phyloP scores from a whole-genome alignment of 2,888 invertebrate genomes.

The Chaetogeoica ovagalla region DNA sequence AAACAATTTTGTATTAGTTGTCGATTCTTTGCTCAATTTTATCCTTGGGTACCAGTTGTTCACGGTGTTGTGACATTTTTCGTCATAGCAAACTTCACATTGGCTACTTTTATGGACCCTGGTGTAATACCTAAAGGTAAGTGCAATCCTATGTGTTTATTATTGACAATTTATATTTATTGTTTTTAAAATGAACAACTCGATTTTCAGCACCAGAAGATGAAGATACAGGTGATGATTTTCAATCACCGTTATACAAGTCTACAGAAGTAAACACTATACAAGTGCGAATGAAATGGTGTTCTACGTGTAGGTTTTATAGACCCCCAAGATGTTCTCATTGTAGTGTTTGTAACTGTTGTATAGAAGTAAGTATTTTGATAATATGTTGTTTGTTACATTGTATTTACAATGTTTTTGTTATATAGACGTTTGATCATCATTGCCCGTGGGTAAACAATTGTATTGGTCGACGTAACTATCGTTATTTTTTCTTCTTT shows the following conservation, averaged over 20 bases:
- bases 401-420: constrained; percentile 55
- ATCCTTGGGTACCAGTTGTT: constrained; percentile 88
- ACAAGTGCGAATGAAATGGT: constrained; percentile 99
- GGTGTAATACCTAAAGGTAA: constrained; percentile 97
- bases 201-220: constrained; percentile 80
- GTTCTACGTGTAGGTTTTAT: constrained; percentile 99
- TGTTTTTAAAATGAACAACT: constrained; percentile 13
- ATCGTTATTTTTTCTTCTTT: constrained; percentile 98
- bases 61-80: constrained; percentile 95
- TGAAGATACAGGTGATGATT: constrained; percentile 97
- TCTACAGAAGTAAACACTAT: constrained; percentile 98
- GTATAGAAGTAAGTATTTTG: constrained; percentile 77
- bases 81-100: constrained; percentile 96
- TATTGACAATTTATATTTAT: neutral
- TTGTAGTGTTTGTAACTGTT: constrained; percentile 98
- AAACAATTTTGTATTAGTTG: constrained; percentile 69
- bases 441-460: constrained; percentile 99
- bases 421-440: constrained; percentile 98
- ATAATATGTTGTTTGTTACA: constrained; percentile 18
- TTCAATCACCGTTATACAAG: constrained; percentile 93
- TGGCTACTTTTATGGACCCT: constrained; percentile 99
- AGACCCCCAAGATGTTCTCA: constrained; percentile 98
- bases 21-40: constrained; percentile 78
- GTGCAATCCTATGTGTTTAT: neutral
- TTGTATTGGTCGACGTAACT: constrained; percentile 95